Evolutionary conservation across 2,113 vertebrate genomes (phyloP).

Genomic region (Uropsilus gracilis): DNA sequence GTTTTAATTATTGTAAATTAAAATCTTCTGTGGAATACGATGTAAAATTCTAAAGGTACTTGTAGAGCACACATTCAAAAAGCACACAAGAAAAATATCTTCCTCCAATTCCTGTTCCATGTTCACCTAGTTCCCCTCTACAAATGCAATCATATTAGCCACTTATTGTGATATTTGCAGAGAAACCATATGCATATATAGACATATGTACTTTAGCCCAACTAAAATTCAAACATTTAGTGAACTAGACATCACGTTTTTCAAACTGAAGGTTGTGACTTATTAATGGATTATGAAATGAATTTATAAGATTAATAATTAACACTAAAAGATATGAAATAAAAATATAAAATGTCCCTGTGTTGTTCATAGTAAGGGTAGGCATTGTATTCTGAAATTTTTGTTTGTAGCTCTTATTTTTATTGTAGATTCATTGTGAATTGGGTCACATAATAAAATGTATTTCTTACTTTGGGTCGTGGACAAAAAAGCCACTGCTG

Average conservation of each 20-base stretch:
- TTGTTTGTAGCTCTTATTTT: slow-evolving; percentile 6
- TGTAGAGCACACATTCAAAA: neutral
- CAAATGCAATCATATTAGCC: neutral
- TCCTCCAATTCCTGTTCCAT: neutral
- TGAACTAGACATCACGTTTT: neutral
- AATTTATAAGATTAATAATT: neutral
- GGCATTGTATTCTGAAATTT: neutral
- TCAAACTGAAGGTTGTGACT: neutral
- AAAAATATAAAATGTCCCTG: neutral
- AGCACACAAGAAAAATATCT: neutral
- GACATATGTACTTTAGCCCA: neutral
- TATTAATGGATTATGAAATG: neutral
- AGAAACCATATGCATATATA: neutral
- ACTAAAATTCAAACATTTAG: neutral
- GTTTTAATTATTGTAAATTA: neutral
- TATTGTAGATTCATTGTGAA: neutral
- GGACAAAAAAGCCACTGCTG: neutral
- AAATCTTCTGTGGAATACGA: neutral
- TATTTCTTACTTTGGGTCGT: neutral
- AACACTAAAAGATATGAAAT: slow-evolving; percentile 19
- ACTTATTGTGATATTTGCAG: slow-evolving; percentile 25
- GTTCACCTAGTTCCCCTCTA: neutral
- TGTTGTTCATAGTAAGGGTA: neutral
- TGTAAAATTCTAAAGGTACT: neutral
- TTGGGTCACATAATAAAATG: neutral